Base-by-base conservation (phyloP, 2,888 invertebrate species). In the Macrophya annulata region DNA sequence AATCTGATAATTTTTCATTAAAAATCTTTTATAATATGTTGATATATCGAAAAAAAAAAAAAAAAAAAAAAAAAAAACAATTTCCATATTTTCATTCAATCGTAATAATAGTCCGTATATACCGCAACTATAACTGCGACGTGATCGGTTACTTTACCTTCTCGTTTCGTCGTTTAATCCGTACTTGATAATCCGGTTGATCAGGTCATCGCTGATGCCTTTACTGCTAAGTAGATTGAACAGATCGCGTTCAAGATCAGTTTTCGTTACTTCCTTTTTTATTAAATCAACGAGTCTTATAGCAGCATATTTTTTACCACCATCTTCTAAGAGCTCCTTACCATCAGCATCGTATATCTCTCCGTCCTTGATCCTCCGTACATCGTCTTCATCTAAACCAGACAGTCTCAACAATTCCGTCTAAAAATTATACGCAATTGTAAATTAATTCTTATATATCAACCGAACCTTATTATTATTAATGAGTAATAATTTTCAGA, bases 81-180 rank as follows among this genome's bases (percentile, higher is more conserved):
- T n/a, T n/a, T n/a, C 12, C 9, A 48, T 48, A 4, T 48, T 15
- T 48, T 48, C 48, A 15, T 9, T 48, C 4, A 1, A 12, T 48
- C 15, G 48, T 48, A 12, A 48, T 48, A 12, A 48, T n/a, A 17
- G 15, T 68, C 12, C 21, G n/a, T 10, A 17, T 72, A 31, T 72
- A 15, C n/a, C 12, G 15, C 9, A 15, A 12, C 51, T 2, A 0
- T 2, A 0, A 17, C 3, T 71, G 17, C 12, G 17, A 1, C 37
- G 8, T 2, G 0, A 15, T 48, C 10, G 6, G 5, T 51, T 15
- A 4, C 10, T 40, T 48, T 4, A 90, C 90, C 86, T 88, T 40
- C 84, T 77, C 6, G 83, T 84, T 71, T 89, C 87, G n/a, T 89
- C 88, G 1, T 87, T 88, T 37, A 88, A 77, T 31, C 87, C 88